These are phyloP conservation scores for Agraylea sexmaculata DNA, from an alignment of 1,140 invertebrate species.

Conservation along the genomic window DNA sequence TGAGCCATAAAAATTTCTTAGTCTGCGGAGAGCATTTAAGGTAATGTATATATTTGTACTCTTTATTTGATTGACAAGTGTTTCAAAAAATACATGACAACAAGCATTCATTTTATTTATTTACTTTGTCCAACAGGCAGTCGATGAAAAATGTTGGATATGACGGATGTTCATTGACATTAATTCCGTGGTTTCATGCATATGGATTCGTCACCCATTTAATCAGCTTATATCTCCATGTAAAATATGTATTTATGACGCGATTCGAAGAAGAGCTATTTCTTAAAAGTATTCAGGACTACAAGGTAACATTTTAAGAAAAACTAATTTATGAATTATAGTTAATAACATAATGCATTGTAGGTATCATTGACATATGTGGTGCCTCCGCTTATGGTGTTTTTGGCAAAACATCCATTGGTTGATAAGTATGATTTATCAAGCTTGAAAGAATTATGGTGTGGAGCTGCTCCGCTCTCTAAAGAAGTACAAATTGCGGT, in stretches of 20 bases:
- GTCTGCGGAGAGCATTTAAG: conserved; percentile 4
- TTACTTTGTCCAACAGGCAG: too few species aligned
- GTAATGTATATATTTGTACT: background rate
- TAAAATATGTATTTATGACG: conserved; percentile 28
- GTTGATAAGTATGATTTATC: conserved; percentile 33
- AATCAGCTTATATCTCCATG: conserved; percentile 29
- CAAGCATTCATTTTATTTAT: too few species aligned
- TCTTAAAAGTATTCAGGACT: conserved; percentile 36
- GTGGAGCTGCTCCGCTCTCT: conserved; percentile 40
- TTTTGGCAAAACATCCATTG: conserved; percentile 35
- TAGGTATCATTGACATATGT: conserved; percentile 23
- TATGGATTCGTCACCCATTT: conserved; percentile 37
- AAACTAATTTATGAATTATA: conserved; percentile 37
- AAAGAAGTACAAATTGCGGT: conserved; percentile 28
- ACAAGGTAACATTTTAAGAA: conserved; percentile 39
- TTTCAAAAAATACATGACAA: too few species aligned
- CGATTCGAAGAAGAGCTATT: conserved; percentile 44
- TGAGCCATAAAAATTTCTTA: conserved; percentile 58
- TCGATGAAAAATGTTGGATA: background rate
- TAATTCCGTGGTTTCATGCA: conserved; percentile 45
- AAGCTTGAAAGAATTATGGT: conserved; percentile 29
- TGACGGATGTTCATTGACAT: conserved; percentile 22
- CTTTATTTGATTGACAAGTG: background rate
- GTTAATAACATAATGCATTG: conserved; percentile 39
- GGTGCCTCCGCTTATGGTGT: conserved; percentile 37